Evolutionary conservation across 35 echinoderm and acorn worm genomes (phyloP), one percentile per base, ranked within the genome.

Genomic region (Lytechinus pictus): DNA sequence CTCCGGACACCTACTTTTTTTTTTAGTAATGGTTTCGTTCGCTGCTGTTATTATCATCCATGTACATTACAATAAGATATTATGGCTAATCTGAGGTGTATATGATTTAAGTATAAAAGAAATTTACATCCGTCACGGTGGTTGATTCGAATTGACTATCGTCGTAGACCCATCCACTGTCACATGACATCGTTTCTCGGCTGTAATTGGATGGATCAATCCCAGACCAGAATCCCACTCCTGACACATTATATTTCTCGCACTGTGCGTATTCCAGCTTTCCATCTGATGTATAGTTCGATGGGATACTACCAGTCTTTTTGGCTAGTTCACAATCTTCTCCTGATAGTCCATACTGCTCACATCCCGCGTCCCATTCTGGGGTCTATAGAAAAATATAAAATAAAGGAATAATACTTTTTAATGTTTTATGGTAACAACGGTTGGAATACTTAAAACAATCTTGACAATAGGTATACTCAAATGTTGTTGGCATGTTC

Each of bases 201-300:
- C 28, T 55, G 87, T 96, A 72, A 44, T 55, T 89, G 29, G 87
- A 57, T 57, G 89, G 14, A 8, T 94, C 94, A 14, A 96, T 86
- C 6, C 95, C 95, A n/a, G 95, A 94, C 89, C 96, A 87, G 66
- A 86, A 95, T 4, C 12, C 53, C 1, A 92, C 95, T 87, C 91
- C 94, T 27, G 95, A 21, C 8, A 97, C 54, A 79, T 97, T 96
- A 86, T 97, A 97, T 86, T 95, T 92, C 44, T 57, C 27, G 61
- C 97, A 97, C 27, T 96, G 94, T 55, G 94, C 86, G 28, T 79
- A 94, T 16, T 24, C 89, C 9, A 9, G 56, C 9, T 87, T 55
- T 9, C 90, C 86, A 12, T 95, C 89, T 11, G n/a, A 53, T 9
- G 28, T 86, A 19, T n/a, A 28, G 88, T 90, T 90, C 9, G 88